Evolutionary conservation across 1,140 invertebrate species (phyloP).

Genomic region (Sycobia sp.): DNA sequence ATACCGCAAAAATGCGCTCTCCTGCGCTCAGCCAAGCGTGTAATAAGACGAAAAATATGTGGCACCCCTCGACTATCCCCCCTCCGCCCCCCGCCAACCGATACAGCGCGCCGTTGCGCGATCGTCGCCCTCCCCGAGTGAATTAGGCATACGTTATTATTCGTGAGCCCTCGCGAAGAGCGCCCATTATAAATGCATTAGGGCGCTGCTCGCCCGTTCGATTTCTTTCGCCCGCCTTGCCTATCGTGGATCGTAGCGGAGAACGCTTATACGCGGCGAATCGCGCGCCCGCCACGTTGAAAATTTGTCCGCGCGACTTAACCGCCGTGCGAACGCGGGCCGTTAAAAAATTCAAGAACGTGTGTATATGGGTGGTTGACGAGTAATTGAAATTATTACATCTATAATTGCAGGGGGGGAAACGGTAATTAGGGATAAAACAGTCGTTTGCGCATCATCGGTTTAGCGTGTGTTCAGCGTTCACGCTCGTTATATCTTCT

Average conservation of each 20-base stretch:
- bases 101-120: constrained; percentile 18
- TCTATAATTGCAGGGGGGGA: no score
- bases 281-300: neutral
- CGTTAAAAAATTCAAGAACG: no score
- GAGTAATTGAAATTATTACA: no score
- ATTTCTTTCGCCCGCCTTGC: constrained; percentile 4
- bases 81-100: no score
- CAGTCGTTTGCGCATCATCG: no score
- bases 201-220: neutral
- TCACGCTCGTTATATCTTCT: no score
- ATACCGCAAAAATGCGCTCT: constrained; percentile 34
- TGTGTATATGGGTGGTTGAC: no score
- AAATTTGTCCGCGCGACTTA: neutral
- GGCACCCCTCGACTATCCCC: constrained; percentile 37
- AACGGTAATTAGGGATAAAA: no score
- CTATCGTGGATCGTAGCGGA: neutral
- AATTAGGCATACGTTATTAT: no score
- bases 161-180: neutral
- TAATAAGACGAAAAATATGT: constrained; percentile 56
- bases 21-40: constrained; percentile 44
- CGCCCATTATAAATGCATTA: constrained; percentile 34
- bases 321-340: neutral
- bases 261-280: neutral
- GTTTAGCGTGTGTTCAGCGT: no score
- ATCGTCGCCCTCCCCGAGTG: constrained; percentile 1